Evolutionary conservation across 2,888 invertebrate genomes (phyloP).

Genomic region (Erebia ligea): DNA sequence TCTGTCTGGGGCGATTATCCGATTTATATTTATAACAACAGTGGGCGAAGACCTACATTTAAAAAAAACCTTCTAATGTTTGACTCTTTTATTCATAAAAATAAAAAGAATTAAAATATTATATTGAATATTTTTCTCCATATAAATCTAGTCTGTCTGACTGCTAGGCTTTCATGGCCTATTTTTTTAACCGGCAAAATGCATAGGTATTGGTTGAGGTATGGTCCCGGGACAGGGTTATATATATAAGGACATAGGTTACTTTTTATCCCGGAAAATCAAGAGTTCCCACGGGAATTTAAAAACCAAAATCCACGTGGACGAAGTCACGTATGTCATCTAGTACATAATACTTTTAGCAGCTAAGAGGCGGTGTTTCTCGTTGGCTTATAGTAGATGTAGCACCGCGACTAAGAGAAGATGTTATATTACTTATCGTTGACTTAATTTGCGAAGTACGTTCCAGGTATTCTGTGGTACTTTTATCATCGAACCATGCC

Average conservation of each 20-base stretch:
- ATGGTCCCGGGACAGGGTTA: no score
- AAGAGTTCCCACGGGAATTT: no score
- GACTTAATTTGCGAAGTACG: conserved; percentile 20
- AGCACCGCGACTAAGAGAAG: conserved; percentile 28
- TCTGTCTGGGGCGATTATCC: background rate
- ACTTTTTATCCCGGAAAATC: no score
- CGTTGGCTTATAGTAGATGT: conserved; percentile 24
- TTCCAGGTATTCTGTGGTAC: conserved; percentile 16
- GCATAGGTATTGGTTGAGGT: no score
- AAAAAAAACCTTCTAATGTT: background rate
- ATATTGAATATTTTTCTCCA: no score
- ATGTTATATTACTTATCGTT: conserved; percentile 3
- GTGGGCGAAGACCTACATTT: background rate
- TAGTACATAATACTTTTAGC: background rate
- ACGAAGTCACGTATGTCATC: background rate
- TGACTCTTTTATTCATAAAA: background rate
- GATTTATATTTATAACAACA: background rate
- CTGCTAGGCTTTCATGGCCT: no score
- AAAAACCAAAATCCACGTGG: no score
- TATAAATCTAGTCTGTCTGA: no score
- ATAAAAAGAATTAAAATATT: no score
- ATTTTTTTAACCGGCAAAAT: no score
- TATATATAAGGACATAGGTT: no score
- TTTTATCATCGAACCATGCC: conserved; percentile 39
- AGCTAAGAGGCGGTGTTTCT: background rate